A percentile compares a stretch with the other conserved stretches of the same genome.
phyloP scores from a whole-genome alignment of 2,113 vertebrate species.

The Bubo blakistoni region DNA sequence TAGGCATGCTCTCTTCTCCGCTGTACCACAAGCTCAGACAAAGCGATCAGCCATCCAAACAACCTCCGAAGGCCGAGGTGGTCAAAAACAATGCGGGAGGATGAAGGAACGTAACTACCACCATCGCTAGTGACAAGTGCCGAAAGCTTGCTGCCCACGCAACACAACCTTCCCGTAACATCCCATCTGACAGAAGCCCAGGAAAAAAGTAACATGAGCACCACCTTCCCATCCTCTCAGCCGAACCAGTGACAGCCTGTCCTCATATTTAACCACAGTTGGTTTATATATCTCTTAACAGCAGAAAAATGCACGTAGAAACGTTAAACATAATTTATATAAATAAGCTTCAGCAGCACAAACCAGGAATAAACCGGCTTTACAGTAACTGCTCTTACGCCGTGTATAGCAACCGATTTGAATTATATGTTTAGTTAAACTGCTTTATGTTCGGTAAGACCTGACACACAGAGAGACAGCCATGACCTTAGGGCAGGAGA shows the following conservation, averaged over 20 bases:
- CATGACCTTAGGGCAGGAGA: neutral
- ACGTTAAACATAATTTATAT: neutral
- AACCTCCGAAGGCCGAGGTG: neutral
- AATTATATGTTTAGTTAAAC: neutral
- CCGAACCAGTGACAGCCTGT: neutral
- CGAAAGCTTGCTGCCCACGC: rapidly evolving
- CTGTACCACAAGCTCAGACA: neutral
- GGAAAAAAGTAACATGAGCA: neutral
- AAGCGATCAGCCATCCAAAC: neutral
- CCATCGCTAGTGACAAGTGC: rapidly evolving
- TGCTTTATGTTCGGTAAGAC: neutral
- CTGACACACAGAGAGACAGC: neutral
- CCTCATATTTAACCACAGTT: neutral
- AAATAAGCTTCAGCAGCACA: neutral
- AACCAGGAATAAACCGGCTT: neutral
- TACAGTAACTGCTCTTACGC: neutral
- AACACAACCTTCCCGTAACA: neutral
- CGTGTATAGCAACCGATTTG: rapidly evolving
- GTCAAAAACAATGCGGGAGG: neutral
- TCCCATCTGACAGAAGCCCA: neutral
- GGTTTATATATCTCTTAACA: rapidly evolving
- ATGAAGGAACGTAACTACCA: neutral
- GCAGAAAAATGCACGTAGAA: neutral
- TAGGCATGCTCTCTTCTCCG: neutral
- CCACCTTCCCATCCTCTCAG: neutral